Conservation (phyloP, 1,140 invertebrate genomes). For the Harlomillsia oculata region DNA sequence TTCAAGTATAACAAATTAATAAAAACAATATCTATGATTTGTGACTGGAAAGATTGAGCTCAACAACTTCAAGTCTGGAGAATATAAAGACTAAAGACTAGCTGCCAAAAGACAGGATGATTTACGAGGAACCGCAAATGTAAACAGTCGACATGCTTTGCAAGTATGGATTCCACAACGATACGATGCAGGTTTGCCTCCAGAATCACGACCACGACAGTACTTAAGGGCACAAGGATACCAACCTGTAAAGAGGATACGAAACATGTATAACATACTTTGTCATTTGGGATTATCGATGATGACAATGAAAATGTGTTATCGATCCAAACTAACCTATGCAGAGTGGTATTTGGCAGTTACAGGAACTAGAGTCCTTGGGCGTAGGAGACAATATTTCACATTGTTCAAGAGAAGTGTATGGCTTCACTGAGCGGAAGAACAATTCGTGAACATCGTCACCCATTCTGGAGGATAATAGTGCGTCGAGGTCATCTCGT, state of each 20-base stretch:
- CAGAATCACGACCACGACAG: slow-evolving; percentile 63
- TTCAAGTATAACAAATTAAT: no score
- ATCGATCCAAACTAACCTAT: slow-evolving; percentile 45
- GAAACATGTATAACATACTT: background rate
- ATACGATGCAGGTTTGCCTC: slow-evolving; percentile 57
- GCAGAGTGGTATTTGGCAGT: slow-evolving; percentile 71
- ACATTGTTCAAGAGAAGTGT: slow-evolving; percentile 36
- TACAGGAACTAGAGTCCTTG: slow-evolving; percentile 48
- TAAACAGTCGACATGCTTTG: slow-evolving; percentile 74
- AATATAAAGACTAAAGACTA: no score
- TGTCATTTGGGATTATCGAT: background rate
- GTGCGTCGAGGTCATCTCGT: slow-evolving; percentile 63
- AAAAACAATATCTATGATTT: no score
- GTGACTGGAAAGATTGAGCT: no score
- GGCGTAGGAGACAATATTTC: slow-evolving; percentile 36
- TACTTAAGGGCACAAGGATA: slow-evolving; percentile 91
- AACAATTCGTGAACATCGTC: slow-evolving; percentile 20
- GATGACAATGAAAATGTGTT: background rate
- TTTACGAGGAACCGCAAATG: slow-evolving; percentile 70
- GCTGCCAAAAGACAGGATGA: slow-evolving; percentile 63
- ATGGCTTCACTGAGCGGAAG: slow-evolving; percentile 36
- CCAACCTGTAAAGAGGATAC: slow-evolving; percentile 43
- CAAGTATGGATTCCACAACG: slow-evolving; percentile 93
- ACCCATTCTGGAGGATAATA: slow-evolving; percentile 47
- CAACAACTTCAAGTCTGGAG: no score